Base-by-base conservation (phyloP, 2,113 vertebrate genomes). In the Pogonocichla stellata region DNA sequence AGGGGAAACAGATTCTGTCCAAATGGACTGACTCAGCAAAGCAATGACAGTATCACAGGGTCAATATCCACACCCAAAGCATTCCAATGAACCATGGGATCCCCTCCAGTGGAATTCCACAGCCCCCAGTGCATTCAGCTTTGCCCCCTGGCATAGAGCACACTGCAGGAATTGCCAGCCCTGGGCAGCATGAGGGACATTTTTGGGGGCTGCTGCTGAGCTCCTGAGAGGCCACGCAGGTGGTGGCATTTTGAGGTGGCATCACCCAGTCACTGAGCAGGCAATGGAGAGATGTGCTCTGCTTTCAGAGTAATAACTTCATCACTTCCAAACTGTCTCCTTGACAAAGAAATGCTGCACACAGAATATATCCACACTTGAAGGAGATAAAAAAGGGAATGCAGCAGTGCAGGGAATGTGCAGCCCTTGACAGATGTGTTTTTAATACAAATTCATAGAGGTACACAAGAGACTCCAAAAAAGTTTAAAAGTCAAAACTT, bases 261-360 rank as follows among this genome's bases (percentile, higher is more conserved):
- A 62, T 26, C 40, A 34, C 42, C 25, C 38, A 34, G 43, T 6
- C 1, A 0, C 0, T 8, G 34, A 31, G 8, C 56, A 45, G 51
- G 54, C 10, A 20, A n/a, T 3, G 28, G 33, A 60, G 22, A 31
- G 78, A 85, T 19, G 45, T 12, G 12, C 31, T 79, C 66, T 53
- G 62, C 4, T 43, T 78, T 19, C 4, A 38, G 7, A 71, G 19
- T 0, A 79, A 0, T 7, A 19, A 67, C n/a, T 48, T n/a, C 33
- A 38, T 58, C 12, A 10, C 47, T 40, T 71, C 40, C 26, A 12
- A 48, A 45, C 0, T 12, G 12, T 53, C 36, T 75, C 61, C 61
- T 29, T 22, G 73, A 54, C 34, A 28, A 57, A 84, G 56, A 51
- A 88, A 45, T 16, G 33, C 78, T 77, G 48, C 28, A 58, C 47